phyloP scores from a whole-genome alignment of 2,797 vertebrate species.

The Crax fasciolata region DNA sequence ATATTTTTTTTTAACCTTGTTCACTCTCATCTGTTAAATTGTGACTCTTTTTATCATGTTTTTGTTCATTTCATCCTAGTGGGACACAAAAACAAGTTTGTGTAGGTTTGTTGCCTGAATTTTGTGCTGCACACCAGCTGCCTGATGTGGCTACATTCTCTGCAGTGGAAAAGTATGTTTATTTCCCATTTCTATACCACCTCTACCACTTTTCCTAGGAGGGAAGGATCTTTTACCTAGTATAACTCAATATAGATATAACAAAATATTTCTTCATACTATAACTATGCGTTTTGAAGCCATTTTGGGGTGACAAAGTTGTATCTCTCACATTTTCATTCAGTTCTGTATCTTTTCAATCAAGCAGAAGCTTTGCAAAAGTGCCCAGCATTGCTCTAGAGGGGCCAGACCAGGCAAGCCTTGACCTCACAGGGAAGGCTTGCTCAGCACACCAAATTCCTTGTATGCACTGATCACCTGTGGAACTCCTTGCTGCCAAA shows the following conservation, averaged over 20 bases:
- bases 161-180: background rate
- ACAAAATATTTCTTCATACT: slow-evolving; percentile 4
- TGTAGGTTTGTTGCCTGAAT: slow-evolving; percentile 11
- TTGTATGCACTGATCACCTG: background rate
- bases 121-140: slow-evolving; percentile 34
- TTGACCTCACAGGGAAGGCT: background rate
- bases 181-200: background rate
- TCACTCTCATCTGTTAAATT: slow-evolving; percentile 34
- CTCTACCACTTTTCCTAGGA: background rate
- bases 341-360: background rate
- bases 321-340: background rate
- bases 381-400: accelerated
- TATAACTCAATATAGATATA: slow-evolving; percentile 10
- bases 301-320: background rate
- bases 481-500: background rate
- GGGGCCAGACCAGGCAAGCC: background rate
- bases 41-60: background rate
- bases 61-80: slow-evolving; percentile 37
- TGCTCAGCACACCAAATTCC: background rate
- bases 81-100: background rate
- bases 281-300: background rate
- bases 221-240: slow-evolving; percentile 5
- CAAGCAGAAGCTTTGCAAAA: background rate
- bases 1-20: background rate
- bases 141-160: background rate